Base-by-base conservation (phyloP, 2,797 vertebrate genomes). In the Urocyon cinereoargenteus region DNA sequence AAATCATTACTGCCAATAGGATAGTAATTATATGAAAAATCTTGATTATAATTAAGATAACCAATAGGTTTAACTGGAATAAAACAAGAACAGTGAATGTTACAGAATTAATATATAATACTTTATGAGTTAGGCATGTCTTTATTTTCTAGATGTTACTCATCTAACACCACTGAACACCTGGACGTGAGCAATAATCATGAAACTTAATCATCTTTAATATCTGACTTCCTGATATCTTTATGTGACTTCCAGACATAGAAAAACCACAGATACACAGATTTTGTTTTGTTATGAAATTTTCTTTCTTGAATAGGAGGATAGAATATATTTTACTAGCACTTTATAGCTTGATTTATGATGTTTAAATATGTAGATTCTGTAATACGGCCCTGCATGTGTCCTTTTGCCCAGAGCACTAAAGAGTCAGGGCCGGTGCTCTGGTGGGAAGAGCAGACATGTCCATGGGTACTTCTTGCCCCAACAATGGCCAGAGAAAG, bases 1-100 rank as follows among this genome's bases (percentile, higher is more conserved):
- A 94, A 91, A 79, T 66, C 64, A 90, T 79, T 89, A 88, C 31
- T 88, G 75, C 15, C n/a, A 84, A 70, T 62, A 90, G 36, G 94
- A 87, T 13, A 90, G 21, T 55, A 94, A 92, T 82, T 82, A 61
- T 45, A 61, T 85, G 66, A 70, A 86, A 75, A 72, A 61, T 87
- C 22, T 97, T 94, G n/a, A 72, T 55, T 90, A 66, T 88, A 64
- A 79, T 26, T 26, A 96, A 59, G 36, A 84, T 55, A 57, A 92
- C 40, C 77, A 70, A 28, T 68, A 16, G n/a, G 96, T 91, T 97
- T 81, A 26, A 26, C 40, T 93, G 51, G 31, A 81, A 86, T 94
- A 83, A 96, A 93, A 66, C 3, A 49, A 94, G 75, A 86, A 62
- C 3, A 93, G 40, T 64, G 9, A 79, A 72, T 87, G 15, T 70